Evolutionary conservation across 2,797 vertebrate genomes (phyloP).

Genomic region (Tenualosa ilisha): DNA sequence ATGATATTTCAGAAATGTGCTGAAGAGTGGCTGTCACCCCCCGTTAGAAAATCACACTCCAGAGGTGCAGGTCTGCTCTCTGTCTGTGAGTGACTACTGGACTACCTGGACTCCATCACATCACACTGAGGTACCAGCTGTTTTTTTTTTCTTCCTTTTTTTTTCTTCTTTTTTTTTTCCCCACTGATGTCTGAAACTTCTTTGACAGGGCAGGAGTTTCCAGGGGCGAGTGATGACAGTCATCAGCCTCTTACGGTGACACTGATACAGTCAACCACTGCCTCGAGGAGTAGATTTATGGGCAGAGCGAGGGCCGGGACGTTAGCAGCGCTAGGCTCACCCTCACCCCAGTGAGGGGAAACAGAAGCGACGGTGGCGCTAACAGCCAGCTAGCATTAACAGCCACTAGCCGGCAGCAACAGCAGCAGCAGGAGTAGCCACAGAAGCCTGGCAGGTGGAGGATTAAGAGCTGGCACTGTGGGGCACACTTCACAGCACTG

Average conservation of each 20-base stretch:
- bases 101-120: neutral
- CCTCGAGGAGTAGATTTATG: neutral
- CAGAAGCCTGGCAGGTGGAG: neutral
- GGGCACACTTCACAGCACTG: conserved; percentile 63
- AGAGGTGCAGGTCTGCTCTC: neutral
- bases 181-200: neutral
- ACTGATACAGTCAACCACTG: conserved; percentile 5
- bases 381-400: neutral
- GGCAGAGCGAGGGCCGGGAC: neutral
- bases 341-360: neutral
- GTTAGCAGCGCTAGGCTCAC: neutral
- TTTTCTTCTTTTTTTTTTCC: too few species aligned
- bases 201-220: neutral
- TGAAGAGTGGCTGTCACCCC: neutral
- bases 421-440: neutral
- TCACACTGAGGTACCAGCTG: neutral
- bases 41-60: neutral
- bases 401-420: neutral
- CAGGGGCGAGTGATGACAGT: neutral
- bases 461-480: conserved; percentile 58
- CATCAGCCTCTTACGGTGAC: neutral
- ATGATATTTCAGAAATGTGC: neutral
- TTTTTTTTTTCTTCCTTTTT: neutral
- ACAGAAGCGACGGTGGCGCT: neutral
- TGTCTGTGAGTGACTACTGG: neutral